Conservation (phyloP, 2,888 invertebrate genomes). For the Oscheius sp. region DNA sequence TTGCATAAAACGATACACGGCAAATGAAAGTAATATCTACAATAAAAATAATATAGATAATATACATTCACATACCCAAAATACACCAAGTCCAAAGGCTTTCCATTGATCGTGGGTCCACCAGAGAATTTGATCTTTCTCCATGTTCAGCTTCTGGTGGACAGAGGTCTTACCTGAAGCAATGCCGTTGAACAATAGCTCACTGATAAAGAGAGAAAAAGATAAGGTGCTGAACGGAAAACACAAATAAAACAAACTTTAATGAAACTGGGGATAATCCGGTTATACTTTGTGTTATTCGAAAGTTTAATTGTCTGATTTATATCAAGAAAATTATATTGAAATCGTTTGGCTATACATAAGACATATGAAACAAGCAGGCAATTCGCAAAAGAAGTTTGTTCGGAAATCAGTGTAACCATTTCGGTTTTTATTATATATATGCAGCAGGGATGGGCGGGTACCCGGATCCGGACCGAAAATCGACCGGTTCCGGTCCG, state of each 20-base stretch:
- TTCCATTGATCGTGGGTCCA: conserved; percentile 33
- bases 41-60: conserved; percentile 15
- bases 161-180: conserved; percentile 18
- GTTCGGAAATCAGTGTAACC: too few relatives aligned
- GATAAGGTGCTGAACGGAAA: not conserved
- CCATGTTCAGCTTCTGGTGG: not conserved
- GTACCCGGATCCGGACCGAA: too few relatives aligned
- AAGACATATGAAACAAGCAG: too few relatives aligned
- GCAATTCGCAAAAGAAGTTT: too few relatives aligned
- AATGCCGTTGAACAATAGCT: not conserved
- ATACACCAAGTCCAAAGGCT: conserved; percentile 26
- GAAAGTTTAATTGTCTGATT: too few relatives aligned
- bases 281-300: too few relatives aligned
- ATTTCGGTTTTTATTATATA: too few relatives aligned
- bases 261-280: too few relatives aligned
- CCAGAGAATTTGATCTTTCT: conserved; percentile 12
- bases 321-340: too few relatives aligned
- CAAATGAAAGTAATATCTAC: conserved; percentile 64
- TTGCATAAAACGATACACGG: conserved; percentile 66
- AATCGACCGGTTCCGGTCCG: too few relatives aligned
- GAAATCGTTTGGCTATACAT: too few relatives aligned
- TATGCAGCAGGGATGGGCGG: too few relatives aligned
- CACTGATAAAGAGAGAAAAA: conserved; percentile 4
- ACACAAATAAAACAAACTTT: not conserved
- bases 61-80: conserved; percentile 23